Evolutionary conservation across 2,797 vertebrate genomes (phyloP).

Genomic region (Sparus aurata): DNA sequence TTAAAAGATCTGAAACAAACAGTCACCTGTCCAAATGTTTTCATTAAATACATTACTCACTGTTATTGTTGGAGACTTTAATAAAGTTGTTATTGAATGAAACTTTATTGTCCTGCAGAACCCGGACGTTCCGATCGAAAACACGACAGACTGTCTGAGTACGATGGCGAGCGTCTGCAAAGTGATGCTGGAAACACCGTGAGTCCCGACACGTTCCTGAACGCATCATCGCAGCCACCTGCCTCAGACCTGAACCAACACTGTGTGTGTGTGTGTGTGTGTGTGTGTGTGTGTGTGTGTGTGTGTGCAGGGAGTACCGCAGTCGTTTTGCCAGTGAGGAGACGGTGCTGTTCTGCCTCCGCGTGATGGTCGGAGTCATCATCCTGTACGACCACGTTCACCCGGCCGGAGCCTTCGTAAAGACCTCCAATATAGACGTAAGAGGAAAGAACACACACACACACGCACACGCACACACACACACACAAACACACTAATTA

Average conservation of each 20-base stretch:
- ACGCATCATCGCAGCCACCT: background rate
- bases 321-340: constrained; percentile 96
- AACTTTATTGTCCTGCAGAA: constrained; percentile 83
- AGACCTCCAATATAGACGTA: constrained; percentile 97
- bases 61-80: background rate
- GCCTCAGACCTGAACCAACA: background rate
- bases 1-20: background rate
- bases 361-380: constrained; percentile 98
- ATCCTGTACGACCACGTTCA: constrained; percentile 98
- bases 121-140: constrained; percentile 93
- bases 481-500: background rate
- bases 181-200: constrained; percentile 99
- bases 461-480: constrained; percentile 5
- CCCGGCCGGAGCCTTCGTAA: constrained; percentile 95
- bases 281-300: constrained; percentile 49
- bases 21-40: background rate
- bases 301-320: constrained; percentile 90
- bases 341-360: constrained; percentile 96
- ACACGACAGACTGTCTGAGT: constrained; percentile 96
- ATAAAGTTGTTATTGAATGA: background rate
- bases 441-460: constrained; percentile 53
- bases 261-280: constrained; percentile 39
- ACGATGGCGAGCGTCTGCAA: constrained; percentile 99
- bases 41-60: background rate
- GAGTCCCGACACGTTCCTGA: constrained; percentile 75